Conservation (phyloP, 2,797 vertebrate genomes). For the Ispidina picta region DNA sequence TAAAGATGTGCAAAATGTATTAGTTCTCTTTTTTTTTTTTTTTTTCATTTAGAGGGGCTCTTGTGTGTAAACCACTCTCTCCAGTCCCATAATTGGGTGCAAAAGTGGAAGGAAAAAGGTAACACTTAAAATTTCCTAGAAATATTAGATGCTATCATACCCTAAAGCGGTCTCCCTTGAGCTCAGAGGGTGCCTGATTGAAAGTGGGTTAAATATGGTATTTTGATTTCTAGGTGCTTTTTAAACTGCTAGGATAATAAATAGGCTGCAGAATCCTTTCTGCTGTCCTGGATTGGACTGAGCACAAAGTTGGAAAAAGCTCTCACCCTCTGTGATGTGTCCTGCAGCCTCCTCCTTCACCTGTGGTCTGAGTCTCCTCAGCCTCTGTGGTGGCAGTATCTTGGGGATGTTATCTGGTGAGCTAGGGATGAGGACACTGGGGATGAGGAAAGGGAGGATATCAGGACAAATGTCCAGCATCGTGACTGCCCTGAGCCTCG, state of each 20-base stretch:
- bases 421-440: background rate
- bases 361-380: accelerated
- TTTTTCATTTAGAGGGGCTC: background rate
- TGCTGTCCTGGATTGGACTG: background rate
- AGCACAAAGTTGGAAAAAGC: background rate
- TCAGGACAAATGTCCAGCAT: background rate
- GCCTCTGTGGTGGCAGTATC: accelerated
- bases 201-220: background rate
- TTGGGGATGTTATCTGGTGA: background rate
- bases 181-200: background rate
- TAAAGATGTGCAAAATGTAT: background rate
- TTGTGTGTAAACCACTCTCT: background rate
- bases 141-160: background rate
- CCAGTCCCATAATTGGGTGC: background rate
- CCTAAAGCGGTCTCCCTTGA: background rate
- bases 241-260: background rate
- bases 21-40: background rate
- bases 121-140: background rate
- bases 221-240: background rate
- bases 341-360: background rate
- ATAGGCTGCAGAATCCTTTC: background rate
- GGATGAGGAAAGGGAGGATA: background rate
- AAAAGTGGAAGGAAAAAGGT: background rate
- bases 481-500: background rate
- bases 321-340: background rate